phyloP scores from a whole-genome alignment of 2,113 vertebrate species.

The Passer domesticus region DNA sequence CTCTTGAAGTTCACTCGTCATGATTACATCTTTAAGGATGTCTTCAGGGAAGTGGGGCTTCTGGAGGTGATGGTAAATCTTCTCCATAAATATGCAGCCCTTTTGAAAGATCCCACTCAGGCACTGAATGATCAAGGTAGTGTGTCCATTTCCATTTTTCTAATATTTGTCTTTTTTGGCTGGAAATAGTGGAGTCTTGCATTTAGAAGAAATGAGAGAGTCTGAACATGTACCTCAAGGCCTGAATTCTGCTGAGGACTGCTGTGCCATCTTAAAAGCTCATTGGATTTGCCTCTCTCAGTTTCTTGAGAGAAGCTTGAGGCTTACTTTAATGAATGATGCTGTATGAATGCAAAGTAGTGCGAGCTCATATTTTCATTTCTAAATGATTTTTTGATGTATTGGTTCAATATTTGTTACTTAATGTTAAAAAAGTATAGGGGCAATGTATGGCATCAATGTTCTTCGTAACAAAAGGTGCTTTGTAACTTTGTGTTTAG shows the following conservation, averaged over 20 bases:
- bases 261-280: neutral
- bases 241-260: neutral
- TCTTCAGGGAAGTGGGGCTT: conserved; percentile 96
- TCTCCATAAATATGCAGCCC: conserved; percentile 97
- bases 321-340: neutral
- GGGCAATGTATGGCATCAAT: neutral
- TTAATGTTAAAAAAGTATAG: neutral
- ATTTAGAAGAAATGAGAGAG: neutral
- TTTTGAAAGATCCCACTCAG: conserved; percentile 93
- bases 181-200: neutral
- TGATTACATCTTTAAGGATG: conserved; percentile 94
- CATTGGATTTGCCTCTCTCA: neutral
- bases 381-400: neutral
- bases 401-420: neutral
- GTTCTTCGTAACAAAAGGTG: neutral
- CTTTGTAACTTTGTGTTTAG: neutral
- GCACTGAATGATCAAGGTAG: conserved; percentile 86
- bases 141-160: neutral
- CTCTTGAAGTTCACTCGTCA: conserved; percentile 92
- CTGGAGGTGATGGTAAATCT: conserved; percentile 97
- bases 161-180: neutral
- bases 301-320: accelerated
- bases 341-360: neutral
- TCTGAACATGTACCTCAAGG: neutral
- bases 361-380: neutral